Conservation (phyloP, 1,140 invertebrate genomes). For the Cydia strobilella region DNA sequence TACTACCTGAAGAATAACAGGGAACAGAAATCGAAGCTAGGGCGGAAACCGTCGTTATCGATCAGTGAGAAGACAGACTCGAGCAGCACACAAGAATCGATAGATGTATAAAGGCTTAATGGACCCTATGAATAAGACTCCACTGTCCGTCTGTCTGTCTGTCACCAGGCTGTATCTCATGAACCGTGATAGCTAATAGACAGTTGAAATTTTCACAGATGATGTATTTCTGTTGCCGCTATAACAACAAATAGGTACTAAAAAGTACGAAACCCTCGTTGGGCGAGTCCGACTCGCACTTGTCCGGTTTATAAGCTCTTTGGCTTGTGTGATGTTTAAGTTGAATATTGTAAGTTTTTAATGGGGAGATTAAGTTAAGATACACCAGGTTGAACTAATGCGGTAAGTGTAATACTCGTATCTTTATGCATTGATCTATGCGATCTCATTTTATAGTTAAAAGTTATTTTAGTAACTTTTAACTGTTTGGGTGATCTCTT, state of each 20-base stretch:
- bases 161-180: too few species aligned
- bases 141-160: too few species aligned
- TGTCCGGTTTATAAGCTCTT: background rate
- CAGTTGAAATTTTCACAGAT: too few species aligned
- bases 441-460: background rate
- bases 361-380: background rate
- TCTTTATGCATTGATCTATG: background rate
- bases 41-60: background rate
- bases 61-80: background rate
- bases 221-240: too few species aligned
- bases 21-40: background rate
- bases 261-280: too few species aligned
- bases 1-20: slow-evolving; percentile 1
- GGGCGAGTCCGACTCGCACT: too few species aligned
- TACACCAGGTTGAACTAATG: background rate
- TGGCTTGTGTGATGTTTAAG: background rate
- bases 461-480: background rate
- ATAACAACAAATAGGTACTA: too few species aligned
- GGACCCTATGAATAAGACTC: too few species aligned
- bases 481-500: too few species aligned
- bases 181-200: too few species aligned
- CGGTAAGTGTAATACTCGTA: background rate
- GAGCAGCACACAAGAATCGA: background rate
- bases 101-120: background rate
- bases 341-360: background rate